phyloP scores from a whole-genome alignment of 1,140 invertebrate species.

The Nephotettix cincticeps region DNA sequence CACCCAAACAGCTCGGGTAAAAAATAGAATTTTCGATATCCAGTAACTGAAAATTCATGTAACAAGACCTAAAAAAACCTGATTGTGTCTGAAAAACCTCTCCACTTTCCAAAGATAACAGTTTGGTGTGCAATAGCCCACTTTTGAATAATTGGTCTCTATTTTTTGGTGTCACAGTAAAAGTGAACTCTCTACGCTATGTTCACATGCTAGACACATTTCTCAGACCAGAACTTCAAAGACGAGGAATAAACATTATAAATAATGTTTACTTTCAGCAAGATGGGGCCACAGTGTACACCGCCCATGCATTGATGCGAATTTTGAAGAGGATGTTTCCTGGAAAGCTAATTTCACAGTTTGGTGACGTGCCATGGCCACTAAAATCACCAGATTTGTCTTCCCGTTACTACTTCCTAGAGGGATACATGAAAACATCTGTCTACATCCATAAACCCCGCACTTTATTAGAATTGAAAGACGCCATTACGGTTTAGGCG shows the following conservation, averaged over 20 bases:
- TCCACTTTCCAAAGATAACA: too few relatives aligned
- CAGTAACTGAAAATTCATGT: too few relatives aligned
- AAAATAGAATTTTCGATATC: too few relatives aligned
- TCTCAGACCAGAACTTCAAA: not conserved
- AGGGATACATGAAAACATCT: not conserved
- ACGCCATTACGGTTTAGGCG: too few relatives aligned
- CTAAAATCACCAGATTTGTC: not conserved
- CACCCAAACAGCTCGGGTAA: too few relatives aligned
- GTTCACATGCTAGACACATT: not conserved
- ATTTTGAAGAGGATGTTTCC: not conserved
- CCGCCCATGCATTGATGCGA: not conserved
- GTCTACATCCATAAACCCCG: not conserved
- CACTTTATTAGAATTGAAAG: not conserved
- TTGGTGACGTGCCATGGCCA: not conserved
- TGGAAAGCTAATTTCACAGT: not conserved
- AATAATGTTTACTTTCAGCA: not conserved
- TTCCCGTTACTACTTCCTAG: not conserved
- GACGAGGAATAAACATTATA: too few relatives aligned
- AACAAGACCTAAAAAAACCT: too few relatives aligned
- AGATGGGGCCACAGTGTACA: not conserved
- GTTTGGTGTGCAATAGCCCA: not conserved
- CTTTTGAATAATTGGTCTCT: not conserved
- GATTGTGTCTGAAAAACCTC: too few relatives aligned
- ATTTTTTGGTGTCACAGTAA: not conserved
- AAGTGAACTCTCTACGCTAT: not conserved